Conservation (phyloP, 2,888 invertebrate species). For the Cerceris ruficornis region DNA sequence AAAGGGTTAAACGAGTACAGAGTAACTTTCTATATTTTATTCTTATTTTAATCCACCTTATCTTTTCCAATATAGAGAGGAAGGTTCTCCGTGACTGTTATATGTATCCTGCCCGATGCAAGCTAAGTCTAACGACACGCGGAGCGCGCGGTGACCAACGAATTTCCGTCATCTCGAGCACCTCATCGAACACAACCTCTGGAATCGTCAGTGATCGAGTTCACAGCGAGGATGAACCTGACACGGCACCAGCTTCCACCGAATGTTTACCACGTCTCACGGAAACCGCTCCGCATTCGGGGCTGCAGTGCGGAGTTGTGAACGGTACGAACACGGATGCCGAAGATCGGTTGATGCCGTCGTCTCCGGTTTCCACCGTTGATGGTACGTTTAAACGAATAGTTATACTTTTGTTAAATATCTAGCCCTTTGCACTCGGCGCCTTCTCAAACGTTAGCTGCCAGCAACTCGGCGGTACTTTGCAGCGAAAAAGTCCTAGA, state of each 20-base stretch:
- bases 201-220: slow-evolving; percentile 98
- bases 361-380: slow-evolving; percentile 74
- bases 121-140: slow-evolving; percentile 84
- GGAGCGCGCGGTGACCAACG: slow-evolving; percentile 90
- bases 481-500: too few species aligned
- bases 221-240: slow-evolving; percentile 96
- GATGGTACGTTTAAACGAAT: slow-evolving; percentile 67
- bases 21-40: neutral
- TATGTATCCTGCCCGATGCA: slow-evolving; percentile 86
- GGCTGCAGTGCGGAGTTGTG: slow-evolving; percentile 56
- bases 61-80: slow-evolving; percentile 82
- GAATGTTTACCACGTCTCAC: slow-evolving; percentile 88
- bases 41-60: slow-evolving; percentile 41
- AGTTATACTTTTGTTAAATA: too few species aligned
- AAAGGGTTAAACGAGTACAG: too few species aligned
- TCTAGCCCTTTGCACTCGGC: too few species aligned
- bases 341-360: slow-evolving; percentile 69
- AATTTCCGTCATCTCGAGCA: slow-evolving; percentile 94
- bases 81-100: slow-evolving; percentile 87
- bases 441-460: too few species aligned
- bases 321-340: slow-evolving; percentile 62
- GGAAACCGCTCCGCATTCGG: slow-evolving; percentile 68
- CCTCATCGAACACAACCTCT: slow-evolving; percentile 98
- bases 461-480: too few species aligned
- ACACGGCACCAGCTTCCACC: slow-evolving; percentile 93